A percentile compares a stretch with the other conserved stretches of the same genome.
Conservation (phyloP, 2,113 vertebrate species). For the Pygoscelis adeliae region DNA sequence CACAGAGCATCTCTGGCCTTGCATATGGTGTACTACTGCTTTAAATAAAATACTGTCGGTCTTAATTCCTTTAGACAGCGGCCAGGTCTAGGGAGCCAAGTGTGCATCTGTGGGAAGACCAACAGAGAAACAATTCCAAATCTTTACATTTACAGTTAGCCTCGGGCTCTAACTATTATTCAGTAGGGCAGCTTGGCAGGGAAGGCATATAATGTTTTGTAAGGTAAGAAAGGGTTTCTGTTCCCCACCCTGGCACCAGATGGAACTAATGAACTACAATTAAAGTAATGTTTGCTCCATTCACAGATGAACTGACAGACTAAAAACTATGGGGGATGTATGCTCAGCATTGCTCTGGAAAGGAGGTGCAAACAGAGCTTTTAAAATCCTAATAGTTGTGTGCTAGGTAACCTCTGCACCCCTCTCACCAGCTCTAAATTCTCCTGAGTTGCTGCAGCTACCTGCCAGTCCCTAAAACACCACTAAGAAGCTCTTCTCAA, state of each 20-base stretch:
- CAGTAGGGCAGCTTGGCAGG: not conserved
- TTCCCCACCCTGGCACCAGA: not conserved
- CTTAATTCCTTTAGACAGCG: constrained; percentile 18
- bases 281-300: not conserved
- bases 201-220: not conserved
- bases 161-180: not conserved
- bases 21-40: not conserved
- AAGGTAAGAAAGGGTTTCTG: constrained; percentile 7
- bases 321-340: not conserved
- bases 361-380: not conserved
- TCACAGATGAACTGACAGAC: constrained; percentile 4
- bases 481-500: not conserved
- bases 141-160: not conserved
- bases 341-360: not conserved
- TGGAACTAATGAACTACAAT: constrained; percentile 25
- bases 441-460: not conserved
- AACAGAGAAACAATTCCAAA: not conserved
- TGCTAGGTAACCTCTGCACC: not conserved
- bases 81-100: not conserved
- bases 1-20: constrained; percentile 2
- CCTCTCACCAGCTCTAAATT: not conserved
- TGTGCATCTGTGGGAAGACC: not conserved
- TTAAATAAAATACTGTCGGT: constrained; percentile 24
- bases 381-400: not conserved
- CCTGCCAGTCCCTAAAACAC: not conserved